Conservation (phyloP, 2,113 vertebrate species). For the Apodemus sylvaticus region DNA sequence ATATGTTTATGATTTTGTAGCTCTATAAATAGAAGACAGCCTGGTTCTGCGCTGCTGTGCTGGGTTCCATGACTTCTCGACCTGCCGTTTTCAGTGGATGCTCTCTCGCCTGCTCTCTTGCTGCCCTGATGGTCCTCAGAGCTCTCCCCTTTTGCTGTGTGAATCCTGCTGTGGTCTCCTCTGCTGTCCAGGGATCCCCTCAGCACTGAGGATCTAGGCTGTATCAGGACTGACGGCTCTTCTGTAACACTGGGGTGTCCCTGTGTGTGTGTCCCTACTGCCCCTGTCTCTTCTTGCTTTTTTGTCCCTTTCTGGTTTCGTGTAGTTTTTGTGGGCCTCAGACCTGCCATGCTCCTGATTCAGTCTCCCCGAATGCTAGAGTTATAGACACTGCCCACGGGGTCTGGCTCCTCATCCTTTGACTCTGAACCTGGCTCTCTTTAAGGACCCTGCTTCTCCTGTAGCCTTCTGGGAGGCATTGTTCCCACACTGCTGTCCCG, state of each 20-base stretch:
- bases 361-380: neutral
- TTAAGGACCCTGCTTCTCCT: neutral
- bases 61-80: neutral
- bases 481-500: fast-evolving
- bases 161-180: neutral
- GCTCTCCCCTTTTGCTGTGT: neutral
- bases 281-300: neutral
- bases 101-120: neutral
- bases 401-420: neutral
- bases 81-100: neutral
- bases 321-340: neutral
- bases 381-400: neutral
- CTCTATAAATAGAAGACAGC: neutral
- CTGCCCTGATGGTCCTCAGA: fast-evolving
- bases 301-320: neutral
- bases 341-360: neutral
- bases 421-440: neutral
- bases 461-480: neutral
- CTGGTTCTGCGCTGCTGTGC: neutral
- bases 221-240: conserved; percentile 4
- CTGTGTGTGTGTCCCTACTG: neutral
- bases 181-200: neutral
- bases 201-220: neutral
- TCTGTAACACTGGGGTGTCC: neutral
- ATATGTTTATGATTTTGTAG: neutral